Base-by-base conservation (phyloP, 2,888 invertebrate genomes). In the Drosophila pseudotalamancana region DNA sequence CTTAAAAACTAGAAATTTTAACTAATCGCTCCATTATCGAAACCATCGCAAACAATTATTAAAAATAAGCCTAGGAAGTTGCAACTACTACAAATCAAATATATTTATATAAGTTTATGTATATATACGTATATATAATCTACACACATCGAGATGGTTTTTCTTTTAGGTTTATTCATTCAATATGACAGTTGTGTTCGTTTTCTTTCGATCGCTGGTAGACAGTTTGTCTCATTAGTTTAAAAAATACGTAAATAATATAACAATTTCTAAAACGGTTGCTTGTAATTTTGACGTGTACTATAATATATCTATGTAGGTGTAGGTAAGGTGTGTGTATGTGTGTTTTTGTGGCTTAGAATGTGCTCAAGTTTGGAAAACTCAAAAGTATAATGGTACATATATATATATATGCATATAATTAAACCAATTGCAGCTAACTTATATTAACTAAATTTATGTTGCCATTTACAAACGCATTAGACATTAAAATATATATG, bases 121-220 rank as follows among this genome's bases (percentile, higher is more conserved):
- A 54, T 53, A 39, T 49, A 46, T 45, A 46, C 31, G 39, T 55
- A 60, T 67, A 66, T 56, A 59, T 43, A 42, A 37, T 42, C 79
- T 85, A 85, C 79, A 75, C 78, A 84, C 80, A 85, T 80, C 76
- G 85, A 80, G 79, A 82, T 78, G 67, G 51, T 69, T 65, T 56
- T 61, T 53, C 25, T 25, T 69, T 72, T 64, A 70, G 46, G 40
- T 65, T 56, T 83, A 86, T 74, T 62, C 60, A 74, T 77, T 64
- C 60, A 80, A 86, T 81, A 81, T 81, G 81, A 81, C 86, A 81
- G 86, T 74, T 81, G 84, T 81, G 81, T 81, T 81, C 84, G 68
- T 76, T 67, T 83, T 79, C 68, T 53, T 82, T 81, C 80, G 83
- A 80, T 83, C 83, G 78, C 74, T 72, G 61, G 62, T 61, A 57